phyloP scores from a whole-genome alignment of 2,888 invertebrate species.

The Merodon equestris region DNA sequence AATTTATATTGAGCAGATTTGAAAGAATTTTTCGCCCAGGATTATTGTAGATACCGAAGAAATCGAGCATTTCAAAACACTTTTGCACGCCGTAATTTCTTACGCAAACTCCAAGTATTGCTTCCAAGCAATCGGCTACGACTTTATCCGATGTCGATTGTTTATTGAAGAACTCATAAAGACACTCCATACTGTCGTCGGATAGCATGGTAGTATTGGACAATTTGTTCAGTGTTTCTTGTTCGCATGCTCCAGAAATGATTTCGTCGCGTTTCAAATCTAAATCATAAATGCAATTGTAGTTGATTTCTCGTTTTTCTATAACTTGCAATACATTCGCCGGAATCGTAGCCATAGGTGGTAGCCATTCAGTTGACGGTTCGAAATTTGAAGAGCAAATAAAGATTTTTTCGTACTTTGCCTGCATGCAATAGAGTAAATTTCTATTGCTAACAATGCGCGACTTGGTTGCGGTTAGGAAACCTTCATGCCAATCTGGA shows the following conservation, averaged over 20 bases:
- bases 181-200: slow-evolving; percentile 9
- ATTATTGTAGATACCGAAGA: slow-evolving; percentile 83
- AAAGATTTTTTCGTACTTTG: slow-evolving; percentile 72
- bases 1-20: slow-evolving; percentile 73
- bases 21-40: slow-evolving; percentile 73
- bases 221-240: slow-evolving; percentile 69
- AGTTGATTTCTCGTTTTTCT: slow-evolving; percentile 74
- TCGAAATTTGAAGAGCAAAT: slow-evolving; percentile 81
- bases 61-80: slow-evolving; percentile 81
- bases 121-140: slow-evolving; percentile 89
- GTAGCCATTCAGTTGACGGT: slow-evolving; percentile 87
- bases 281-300: slow-evolving; percentile 80
- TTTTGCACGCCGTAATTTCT: slow-evolving; percentile 79
- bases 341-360: slow-evolving; percentile 87
- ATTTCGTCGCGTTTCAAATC: slow-evolving; percentile 79
- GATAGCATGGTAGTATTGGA: slow-evolving; percentile 4
- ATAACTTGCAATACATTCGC: slow-evolving; percentile 75
- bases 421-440: slow-evolving; percentile 86
- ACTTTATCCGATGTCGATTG: slow-evolving; percentile 83
- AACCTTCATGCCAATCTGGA: slow-evolving; percentile 85
- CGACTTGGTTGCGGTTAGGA: slow-evolving; percentile 84
- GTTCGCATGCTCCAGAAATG: slow-evolving; percentile 72
- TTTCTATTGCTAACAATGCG: slow-evolving; percentile 89
- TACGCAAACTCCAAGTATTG: slow-evolving; percentile 88
- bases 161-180: slow-evolving; percentile 78